Base-by-base conservation (phyloP, 53 echinoderm and acorn worm genomes). In the Actinopyga echinites region DNA sequence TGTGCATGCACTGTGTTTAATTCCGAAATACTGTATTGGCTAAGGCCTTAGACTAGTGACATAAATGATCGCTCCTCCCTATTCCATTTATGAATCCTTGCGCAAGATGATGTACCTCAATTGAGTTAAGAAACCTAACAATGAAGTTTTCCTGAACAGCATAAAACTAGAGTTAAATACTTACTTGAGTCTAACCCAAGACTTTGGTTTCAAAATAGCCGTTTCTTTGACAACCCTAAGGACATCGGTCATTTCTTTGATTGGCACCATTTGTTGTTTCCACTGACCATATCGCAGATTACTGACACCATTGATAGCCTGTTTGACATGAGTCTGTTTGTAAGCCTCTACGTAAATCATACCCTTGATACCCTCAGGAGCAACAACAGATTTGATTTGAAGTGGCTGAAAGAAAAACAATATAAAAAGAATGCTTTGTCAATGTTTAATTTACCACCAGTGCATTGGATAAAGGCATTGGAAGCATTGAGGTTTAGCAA, bases 191-290 rank as follows among this genome's bases (percentile, higher is more conserved):
- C 94, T 81, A 75, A 97, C 94, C 97, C 97, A 97, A 1, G 97
- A 83, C 57, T 92, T 90, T 19, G 86, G 33, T 38, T 97, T 94
- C 53, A 97, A 84, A 10, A 89, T 61, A 25, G 87, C 89, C 6
- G 85, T 74, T 79, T 97, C 97, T 74, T 97, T 97, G 86, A 94
- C 92, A n/a, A 97, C 97, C 56, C 92, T 90, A 9, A 95, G 83
- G 15, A 99, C 99, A 69, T 99, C 99, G 9, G 99, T 94, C 99
- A 99, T 99, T 78, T 99, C 99, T 64, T 99, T 99, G 83, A 95
- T 95, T 65, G 99, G 99, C 20, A 99, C 99, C 99, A 99, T 99
- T 85, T 95, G 90, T 74, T 99, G 94, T 5, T 87, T 94, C 89
- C 91, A 99, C 69, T 90, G 94, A 21, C 99, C 99, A 8, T 92